Evolutionary conservation across 2,888 invertebrate species (phyloP).

Genomic region (Caenorhabditis sinica): DNA sequence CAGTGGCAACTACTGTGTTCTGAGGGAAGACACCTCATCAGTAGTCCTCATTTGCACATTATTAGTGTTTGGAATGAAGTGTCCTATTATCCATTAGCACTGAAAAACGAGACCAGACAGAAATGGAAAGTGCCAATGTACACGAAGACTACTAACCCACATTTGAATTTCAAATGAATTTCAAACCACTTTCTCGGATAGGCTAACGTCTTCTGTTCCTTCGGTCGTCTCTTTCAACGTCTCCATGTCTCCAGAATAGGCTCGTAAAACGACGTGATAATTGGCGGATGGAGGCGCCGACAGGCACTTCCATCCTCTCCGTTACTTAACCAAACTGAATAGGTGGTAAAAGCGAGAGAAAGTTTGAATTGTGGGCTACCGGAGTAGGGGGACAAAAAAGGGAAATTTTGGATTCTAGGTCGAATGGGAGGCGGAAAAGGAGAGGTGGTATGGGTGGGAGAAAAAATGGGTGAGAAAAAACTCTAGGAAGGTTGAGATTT

Average conservation of each 20-base stretch:
- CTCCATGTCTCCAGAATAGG: conserved; percentile 13
- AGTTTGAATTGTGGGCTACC: conserved; percentile 55
- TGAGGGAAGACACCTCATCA: conserved; percentile 35
- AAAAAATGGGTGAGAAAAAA: background rate
- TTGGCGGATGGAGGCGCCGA: conserved; percentile 42
- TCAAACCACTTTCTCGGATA: conserved; percentile 10
- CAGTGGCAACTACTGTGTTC: background rate
- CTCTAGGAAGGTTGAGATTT: background rate
- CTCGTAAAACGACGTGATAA: conserved; percentile 62
- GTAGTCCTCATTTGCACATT: conserved; percentile 17
- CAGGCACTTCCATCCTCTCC: conserved; percentile 33
- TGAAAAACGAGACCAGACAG: background rate
- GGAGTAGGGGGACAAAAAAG: background rate
- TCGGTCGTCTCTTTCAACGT: too few relatives aligned
- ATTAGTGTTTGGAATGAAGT: background rate
- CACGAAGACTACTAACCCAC: background rate
- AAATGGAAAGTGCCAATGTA: background rate
- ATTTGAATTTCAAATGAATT: conserved; percentile 62
- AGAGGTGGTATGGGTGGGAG: background rate
- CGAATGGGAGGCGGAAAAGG: background rate
- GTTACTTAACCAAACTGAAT: conserved; percentile 34
- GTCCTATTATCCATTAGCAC: background rate
- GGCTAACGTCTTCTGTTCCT: conserved; percentile 12
- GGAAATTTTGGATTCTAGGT: conserved; percentile 29
- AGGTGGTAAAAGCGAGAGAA: conserved; percentile 11